Base-by-base conservation (phyloP, 2,113 vertebrate species). In the Monopterus albus region DNA sequence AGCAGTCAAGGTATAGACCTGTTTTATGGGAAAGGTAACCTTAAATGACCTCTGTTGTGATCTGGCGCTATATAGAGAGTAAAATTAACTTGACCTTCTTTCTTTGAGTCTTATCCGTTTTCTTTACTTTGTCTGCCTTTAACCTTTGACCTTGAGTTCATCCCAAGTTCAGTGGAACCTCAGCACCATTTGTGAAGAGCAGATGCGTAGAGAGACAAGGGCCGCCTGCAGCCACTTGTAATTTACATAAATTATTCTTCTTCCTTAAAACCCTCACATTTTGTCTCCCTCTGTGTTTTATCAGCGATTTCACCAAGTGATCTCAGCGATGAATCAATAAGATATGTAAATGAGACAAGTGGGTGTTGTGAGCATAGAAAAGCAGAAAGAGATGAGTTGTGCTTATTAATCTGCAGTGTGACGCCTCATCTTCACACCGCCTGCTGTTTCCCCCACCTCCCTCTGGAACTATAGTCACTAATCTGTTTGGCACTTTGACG, bases 331-430 rank as follows among this genome's bases (percentile, higher is more conserved):
- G 38, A 78, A 71, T 71, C 59, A 20, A 62, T 31, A 8, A 25
- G 73, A 76, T 73, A 82, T 76, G 81, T 15, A 84, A 78, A 84
- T 79, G 1, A 14, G 58, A 42, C 1, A 0, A 55, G 53, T 63
- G 73, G 31, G 42, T 49, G 71, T 50, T 31, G 35, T 28, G 46
- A 46, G 42, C 12, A 6, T 6, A 45, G 21, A 50, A 14, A 29
- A 29, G 13, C 21, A 56, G 25, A 14, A 17, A 28, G 56, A 56
- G 51, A 62, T 35, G 72, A 53, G 42, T 50, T 5, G 29, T 31
- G 29, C 39, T 64, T 60, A 70, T 77, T 84, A 76, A 83, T 79
- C 72, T 70, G 29, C 67, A 62, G 75, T 71, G 68, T 63, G 73
- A 45, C 51, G 21, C 47, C 75, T 81, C 77, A n/a, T 68, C 72